Evolutionary conservation across 2,113 vertebrate species (phyloP).

Genomic region (Microcebus tavaratra): DNA sequence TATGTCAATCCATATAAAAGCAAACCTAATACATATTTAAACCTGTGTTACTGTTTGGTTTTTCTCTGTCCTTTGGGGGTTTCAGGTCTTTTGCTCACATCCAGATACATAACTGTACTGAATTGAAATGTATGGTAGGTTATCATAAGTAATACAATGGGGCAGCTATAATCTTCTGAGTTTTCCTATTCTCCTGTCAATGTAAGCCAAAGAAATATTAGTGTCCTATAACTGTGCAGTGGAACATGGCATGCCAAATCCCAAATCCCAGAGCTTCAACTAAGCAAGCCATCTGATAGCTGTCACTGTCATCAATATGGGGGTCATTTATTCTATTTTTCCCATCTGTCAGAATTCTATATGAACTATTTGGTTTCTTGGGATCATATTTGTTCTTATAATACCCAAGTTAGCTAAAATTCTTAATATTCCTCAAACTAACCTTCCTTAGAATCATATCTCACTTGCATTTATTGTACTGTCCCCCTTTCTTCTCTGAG

Average conservation of each 20-base stretch:
- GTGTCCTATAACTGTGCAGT: not conserved
- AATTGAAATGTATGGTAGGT: not conserved
- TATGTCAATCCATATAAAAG: not conserved
- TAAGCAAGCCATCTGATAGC: not conserved
- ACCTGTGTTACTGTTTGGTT: not conserved
- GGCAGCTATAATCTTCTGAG: not conserved
- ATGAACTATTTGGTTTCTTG: not conserved
- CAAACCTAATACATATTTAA: not conserved
- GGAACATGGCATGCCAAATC: not conserved
- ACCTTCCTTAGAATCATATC: not conserved
- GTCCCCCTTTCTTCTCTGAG: not conserved
- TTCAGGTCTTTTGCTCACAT: not conserved
- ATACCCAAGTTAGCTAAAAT: not conserved
- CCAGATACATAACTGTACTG: not conserved
- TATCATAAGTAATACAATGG: not conserved
- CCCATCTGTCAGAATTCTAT: not conserved
- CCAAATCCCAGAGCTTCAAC: not conserved
- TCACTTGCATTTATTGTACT: not conserved
- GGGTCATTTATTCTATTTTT: not conserved
- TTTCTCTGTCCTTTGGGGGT: not conserved
- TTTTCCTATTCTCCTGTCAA: not conserved
- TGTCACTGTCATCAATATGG: not conserved
- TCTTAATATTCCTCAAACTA: not conserved
- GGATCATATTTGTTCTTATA: not conserved
- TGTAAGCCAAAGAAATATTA: not conserved